A percentile compares a stretch with the other conserved stretches of the same genome.
Conservation (phyloP, 2,888 invertebrate species). For the Drosophila koepferae region DNA sequence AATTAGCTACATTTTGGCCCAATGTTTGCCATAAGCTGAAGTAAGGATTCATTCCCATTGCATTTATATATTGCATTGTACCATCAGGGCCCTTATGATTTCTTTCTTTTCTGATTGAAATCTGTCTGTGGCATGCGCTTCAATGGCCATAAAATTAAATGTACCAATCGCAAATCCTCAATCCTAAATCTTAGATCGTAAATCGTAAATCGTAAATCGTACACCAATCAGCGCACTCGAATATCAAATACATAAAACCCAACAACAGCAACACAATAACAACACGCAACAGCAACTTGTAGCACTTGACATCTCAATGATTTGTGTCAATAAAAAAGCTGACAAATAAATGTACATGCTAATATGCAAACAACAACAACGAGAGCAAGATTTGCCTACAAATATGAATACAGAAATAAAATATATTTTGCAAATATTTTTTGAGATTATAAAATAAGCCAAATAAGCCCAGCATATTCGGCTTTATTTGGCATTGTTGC, state of each 20-base stretch:
- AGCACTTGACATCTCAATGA: constrained; percentile 47
- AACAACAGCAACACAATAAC: constrained; percentile 15
- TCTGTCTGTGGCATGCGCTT: neutral
- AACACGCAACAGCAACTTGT: constrained; percentile 23
- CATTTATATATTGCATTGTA: neutral
- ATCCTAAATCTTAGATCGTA: constrained; percentile 43
- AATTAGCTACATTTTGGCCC: constrained; percentile 44
- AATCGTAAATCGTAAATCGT: constrained; percentile 38
- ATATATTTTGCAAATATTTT: constrained; percentile 41
- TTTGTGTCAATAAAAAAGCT: constrained; percentile 68
- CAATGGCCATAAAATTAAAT: constrained; percentile 39
- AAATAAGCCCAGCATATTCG: constrained; percentile 37
- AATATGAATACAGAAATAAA: constrained; percentile 30
- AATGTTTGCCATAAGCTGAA: constrained; percentile 52
- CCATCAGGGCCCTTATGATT: neutral
- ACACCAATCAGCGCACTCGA: constrained; percentile 65
- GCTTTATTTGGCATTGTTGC: constrained; percentile 27
- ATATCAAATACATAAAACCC: constrained; percentile 64
- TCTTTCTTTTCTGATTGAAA: constrained; percentile 12
- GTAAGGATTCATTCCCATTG: constrained; percentile 22
- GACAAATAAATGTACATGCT: constrained; percentile 58
- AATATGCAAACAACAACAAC: constrained; percentile 29
- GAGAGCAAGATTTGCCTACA: neutral
- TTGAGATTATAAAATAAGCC: constrained; percentile 71
- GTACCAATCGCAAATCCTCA: constrained; percentile 36